Percentiles rank a stretch among this genome's conserved stretches.
Evolutionary conservation across 92 coral and sea anemone genomes (phyloP).

Genomic region (Umimayanthus chanpuru): DNA sequence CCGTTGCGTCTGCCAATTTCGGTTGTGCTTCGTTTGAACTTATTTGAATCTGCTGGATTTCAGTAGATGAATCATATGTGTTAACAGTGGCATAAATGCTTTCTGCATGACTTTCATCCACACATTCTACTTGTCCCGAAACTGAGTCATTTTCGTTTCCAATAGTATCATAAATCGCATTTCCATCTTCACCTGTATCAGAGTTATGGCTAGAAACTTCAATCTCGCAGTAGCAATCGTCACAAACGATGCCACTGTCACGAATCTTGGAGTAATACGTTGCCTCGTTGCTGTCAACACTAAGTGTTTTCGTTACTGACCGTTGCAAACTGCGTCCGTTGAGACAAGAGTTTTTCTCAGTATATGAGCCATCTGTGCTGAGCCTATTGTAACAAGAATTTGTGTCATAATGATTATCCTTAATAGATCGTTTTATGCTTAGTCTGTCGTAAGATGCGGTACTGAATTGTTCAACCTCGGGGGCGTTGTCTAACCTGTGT

Average conservation of each 20-base stretch:
- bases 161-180: conserved; percentile 27
- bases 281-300: background rate
- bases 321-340: background rate
- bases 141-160: background rate
- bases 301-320: background rate
- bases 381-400: background rate
- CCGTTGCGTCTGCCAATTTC: background rate
- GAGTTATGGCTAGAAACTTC: background rate
- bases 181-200: background rate
- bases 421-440: conserved; percentile 3
- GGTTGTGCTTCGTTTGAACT: background rate
- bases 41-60: conserved; percentile 6
- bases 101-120: background rate
- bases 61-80: conserved; percentile 20
- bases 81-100: conserved; percentile 17
- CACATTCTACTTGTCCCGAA: background rate
- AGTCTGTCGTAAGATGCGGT: background rate
- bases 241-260: conserved; percentile 36
- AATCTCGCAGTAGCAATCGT: conserved; percentile 19
- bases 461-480: background rate
- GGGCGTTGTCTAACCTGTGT: background rate
- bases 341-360: background rate
- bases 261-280: conserved; percentile 5
- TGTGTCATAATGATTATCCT: background rate
- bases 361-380: background rate